Evolutionary conservation across 2,888 invertebrate species (phyloP).

Genomic region (Nezara viridula): DNA sequence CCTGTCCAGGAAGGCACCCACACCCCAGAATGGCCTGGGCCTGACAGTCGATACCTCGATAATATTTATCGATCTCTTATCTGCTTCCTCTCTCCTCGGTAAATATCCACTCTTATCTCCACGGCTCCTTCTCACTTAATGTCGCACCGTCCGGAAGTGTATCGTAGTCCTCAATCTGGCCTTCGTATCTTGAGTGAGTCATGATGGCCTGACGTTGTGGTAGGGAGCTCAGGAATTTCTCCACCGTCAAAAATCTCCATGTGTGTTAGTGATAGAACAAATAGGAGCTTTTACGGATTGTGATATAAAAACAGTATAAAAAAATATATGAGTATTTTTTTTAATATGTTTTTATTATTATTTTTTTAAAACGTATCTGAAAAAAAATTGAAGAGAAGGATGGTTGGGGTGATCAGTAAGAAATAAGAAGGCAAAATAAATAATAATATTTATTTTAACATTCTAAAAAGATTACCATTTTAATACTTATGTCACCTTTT

Average conservation of each 20-base stretch:
- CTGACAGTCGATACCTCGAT: constrained; percentile 16
- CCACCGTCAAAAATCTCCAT: background rate
- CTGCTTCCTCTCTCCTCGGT: constrained; percentile 24
- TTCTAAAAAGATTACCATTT: no score
- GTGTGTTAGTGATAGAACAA: background rate
- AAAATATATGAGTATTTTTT: no score
- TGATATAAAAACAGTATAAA: no score
- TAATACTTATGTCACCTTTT: no score
- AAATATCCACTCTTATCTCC: constrained; percentile 20
- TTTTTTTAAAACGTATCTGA: no score
- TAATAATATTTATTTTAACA: no score
- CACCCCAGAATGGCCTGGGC: background rate
- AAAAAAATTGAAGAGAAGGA: no score
- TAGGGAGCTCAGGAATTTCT: background rate
- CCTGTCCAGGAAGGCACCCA: background rate
- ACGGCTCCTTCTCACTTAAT: constrained; percentile 16
- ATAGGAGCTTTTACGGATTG: background rate
- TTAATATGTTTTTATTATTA: no score
- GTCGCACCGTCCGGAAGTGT: constrained; percentile 8
- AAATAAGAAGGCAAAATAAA: no score
- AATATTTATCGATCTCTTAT: constrained; percentile 49
- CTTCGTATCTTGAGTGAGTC: constrained; percentile 36
- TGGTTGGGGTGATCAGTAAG: no score
- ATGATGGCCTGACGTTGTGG: background rate
- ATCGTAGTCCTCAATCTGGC: constrained; percentile 13